Base-by-base conservation (phyloP, 2,113 vertebrate genomes). In the Leptodactylus fuscus region DNA sequence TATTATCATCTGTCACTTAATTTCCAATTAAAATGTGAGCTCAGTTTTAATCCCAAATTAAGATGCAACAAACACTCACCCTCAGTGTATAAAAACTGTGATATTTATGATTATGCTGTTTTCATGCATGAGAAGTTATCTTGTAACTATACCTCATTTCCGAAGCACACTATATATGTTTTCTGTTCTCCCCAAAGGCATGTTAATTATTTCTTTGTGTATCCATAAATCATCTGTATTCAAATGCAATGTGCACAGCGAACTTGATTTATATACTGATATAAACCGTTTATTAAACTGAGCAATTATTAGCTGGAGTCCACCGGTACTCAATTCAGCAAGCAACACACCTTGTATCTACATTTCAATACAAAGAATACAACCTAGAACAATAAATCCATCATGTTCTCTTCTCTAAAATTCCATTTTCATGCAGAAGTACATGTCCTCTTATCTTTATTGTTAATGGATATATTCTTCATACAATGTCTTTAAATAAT, bases 271-370 rank as follows among this genome's bases (percentile, higher is more conserved):
- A 85, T 69, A 65, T 41, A 48, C 29, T 7, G 15, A 67, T 77
- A 85, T 67, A 67, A 69, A 6, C 29, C 5, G 18, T 85, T 85
- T 85, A 78, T 85, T 51, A 85, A 85, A 85, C 60, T 51, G 41
- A 44, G 74, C 83, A 78, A 85, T 85, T 85, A 85, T 53, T 85
- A 78, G 55, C 34, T 78, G 44, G 41, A 78, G 48, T 78, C 58
- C 83, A 15, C 73, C 49, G 41, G 73, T 84, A 77, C 46, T 77
- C 34, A 65, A 67, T 84, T 65, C 58, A 6, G 53, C 60, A 51
- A 78, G 67, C 20, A 78, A 78, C 58, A 44, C 74, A 62, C 44
- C 83, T 60, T 67, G n/a, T 78, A 58, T 29, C 71, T 62, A 69
- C n/a, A 78, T 85, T 48, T 78, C 74, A 77, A 48, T 49, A 85